Evolutionary conservation across 2,888 invertebrate genomes (phyloP), one percentile per base, ranked within the genome.

Genomic region (Ennomos fuscantarius): DNA sequence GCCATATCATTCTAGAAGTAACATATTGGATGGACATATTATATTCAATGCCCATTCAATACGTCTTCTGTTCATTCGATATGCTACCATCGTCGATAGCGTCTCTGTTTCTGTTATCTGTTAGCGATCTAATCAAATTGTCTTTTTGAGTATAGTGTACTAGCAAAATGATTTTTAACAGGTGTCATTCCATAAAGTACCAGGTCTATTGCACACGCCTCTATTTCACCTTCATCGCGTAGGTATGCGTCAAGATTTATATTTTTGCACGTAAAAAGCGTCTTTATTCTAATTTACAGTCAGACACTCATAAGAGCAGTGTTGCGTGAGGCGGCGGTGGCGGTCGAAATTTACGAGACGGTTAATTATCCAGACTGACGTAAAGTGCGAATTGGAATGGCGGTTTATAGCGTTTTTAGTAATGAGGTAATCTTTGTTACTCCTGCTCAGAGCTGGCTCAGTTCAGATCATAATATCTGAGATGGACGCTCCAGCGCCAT

Each of bases 231-330:
- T 11, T 45, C 39, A 15, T 32, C 24, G 53, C 41, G 36, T 47
- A 54, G 53, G 41, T 47, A 32, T 47, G 13, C 39, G 8, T 31
- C 8, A 39, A 53, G 12, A 8, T 42, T 48, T 34, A 34, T 24
- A 36, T 13, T 33, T 36, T 5, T 35, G 5, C 39, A 50, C 50
- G 13, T 50, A 45, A 50, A 35, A 50, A 36, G 12, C 15, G 41
- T 56, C 50, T 33, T 46, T 45, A 50, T 50, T 50, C 55, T 46
- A 50, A 50, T 56, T 56, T 50, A 55, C 55, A 44, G 39, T 2
- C 9, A 44, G 41, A 44, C 44, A 44, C 11, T 46, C 41, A 12
- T 35, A 36, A 33, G 41, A 57, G 33, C 51, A 47, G 36, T n/a
- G 15, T 35, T 41, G 39, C 48, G 47, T 42, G 53, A 39, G 41